Base-by-base conservation (phyloP, 2,888 invertebrate species). In the Latheticus oryzae region DNA sequence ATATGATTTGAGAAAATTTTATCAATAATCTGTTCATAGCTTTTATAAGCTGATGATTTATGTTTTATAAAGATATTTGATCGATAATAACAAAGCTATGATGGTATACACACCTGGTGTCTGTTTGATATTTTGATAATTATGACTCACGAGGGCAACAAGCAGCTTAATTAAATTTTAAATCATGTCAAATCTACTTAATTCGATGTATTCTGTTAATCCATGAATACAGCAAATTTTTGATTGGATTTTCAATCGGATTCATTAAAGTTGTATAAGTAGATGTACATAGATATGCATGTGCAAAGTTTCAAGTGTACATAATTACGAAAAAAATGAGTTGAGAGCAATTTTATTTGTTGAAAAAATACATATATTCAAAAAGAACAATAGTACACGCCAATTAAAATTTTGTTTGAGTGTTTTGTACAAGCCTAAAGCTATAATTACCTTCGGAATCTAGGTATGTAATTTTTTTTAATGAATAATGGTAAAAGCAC, bases 261-360 rank as follows among this genome's bases (percentile, higher is more conserved):
- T 52, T 42, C 52, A 26, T 42, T 52, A 52, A 52, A 48, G 37
- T 37, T 48, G 35, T 47, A 48, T 37, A 52, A 52, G 52, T 42
- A 33, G 38, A 11, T 17, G 24, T 32, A 24, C 26, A 26, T 8
- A 43, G 11, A 43, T n/a, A n/a, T n/a, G n/a, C n/a, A n/a, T n/a
- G n/a, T 28, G 9, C 28, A 28, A 12, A 28, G 11, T 24, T 32
- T 35, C 23, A 45, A 28, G 43, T n/a, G n/a, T n/a, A n/a, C n/a
- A n/a, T n/a, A n/a, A 21, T 5, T 5, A 5, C 5, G 5, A 21
- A 5, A 21, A 21, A 21, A 21, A 21, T 5, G 21, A 5, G 21
- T 4, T 21, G 21, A 21, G 21, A 5, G 21, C 21, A n/a, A n/a
- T n/a, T n/a, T n/a, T n/a, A n/a, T n/a, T n/a, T n/a, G n/a, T n/a